phyloP scores from a whole-genome alignment of 2,888 invertebrate species.

The Volucella inanis region DNA sequence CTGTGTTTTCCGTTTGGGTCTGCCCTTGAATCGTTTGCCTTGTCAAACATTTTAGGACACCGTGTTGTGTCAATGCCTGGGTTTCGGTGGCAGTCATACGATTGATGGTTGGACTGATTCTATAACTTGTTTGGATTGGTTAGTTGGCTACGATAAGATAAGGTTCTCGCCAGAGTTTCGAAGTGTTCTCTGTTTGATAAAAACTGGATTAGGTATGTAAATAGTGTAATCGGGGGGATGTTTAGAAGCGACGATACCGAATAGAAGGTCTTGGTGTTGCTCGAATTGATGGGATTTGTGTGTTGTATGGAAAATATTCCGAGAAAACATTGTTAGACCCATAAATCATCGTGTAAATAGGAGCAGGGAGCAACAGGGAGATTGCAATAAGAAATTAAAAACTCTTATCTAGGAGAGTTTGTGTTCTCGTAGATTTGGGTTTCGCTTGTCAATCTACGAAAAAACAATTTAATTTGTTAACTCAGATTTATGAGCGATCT shows the following conservation, averaged over 20 bases:
- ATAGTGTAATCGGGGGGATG: constrained; percentile 12
- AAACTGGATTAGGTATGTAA: constrained; percentile 16
- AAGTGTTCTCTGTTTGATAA: constrained; percentile 5
- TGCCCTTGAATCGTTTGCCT: constrained; percentile 53
- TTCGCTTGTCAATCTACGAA: too few species aligned
- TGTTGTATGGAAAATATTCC: neutral
- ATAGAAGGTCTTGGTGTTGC: constrained; percentile 1
- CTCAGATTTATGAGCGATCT: too few species aligned
- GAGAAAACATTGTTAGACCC: neutral
- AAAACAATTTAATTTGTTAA: too few species aligned
- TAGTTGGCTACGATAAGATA: constrained; percentile 31
- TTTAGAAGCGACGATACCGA: neutral
- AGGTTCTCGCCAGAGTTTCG: constrained; percentile 7
- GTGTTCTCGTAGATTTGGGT: too few species aligned
- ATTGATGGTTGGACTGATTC: neutral
- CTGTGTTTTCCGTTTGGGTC: neutral
- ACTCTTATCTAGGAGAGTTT: too few species aligned
- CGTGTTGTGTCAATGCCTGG: constrained; percentile 9
- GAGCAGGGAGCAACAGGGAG: neutral
- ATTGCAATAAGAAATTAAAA: too few species aligned
- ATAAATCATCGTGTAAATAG: constrained; percentile 1
- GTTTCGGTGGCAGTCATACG: neutral
- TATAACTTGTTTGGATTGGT: neutral
- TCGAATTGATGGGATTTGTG: neutral
- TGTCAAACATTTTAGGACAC: constrained; percentile 6